Conservation (phyloP, 1,140 invertebrate species). For the Aphaenogaster rudis region DNA sequence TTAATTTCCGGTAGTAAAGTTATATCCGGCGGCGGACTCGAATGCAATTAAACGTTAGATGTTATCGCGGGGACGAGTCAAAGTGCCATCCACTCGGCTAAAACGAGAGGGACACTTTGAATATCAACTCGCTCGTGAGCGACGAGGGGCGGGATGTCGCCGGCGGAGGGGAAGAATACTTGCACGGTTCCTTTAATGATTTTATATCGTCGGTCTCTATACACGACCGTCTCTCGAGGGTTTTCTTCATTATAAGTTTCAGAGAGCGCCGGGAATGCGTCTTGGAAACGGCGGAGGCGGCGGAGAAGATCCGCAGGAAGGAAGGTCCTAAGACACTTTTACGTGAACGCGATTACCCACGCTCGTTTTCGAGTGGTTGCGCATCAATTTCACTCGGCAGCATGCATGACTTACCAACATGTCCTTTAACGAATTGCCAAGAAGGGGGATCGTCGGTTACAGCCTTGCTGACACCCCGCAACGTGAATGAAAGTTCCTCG, state of each 20-base stretch:
- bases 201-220: constrained; percentile 66
- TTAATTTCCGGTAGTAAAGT: constrained; percentile 83
- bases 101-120: constrained; percentile 80
- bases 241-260: constrained; percentile 78
- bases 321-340: constrained; percentile 50
- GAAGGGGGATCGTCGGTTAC: constrained; percentile 39
- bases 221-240: constrained; percentile 73
- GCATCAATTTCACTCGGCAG: constrained; percentile 65
- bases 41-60: constrained; percentile 83
- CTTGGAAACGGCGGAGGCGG: neutral
- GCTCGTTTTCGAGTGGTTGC: constrained; percentile 66
- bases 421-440: constrained; percentile 68
- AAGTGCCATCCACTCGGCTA: constrained; percentile 75
- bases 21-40: constrained; percentile 81
- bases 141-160: constrained; percentile 20
- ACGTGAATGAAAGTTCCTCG: neutral
- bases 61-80: constrained; percentile 70
- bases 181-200: constrained; percentile 68
- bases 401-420: constrained; percentile 75
- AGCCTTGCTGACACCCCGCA: constrained; percentile 41
- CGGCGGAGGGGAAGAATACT: constrained; percentile 40
- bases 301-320: constrained; percentile 23
- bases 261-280: constrained; percentile 33
- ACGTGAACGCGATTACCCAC: constrained; percentile 38
- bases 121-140: constrained; percentile 65